Evolutionary conservation across 2,888 invertebrate genomes (phyloP).

Genomic region (Malacosoma neustria): DNA sequence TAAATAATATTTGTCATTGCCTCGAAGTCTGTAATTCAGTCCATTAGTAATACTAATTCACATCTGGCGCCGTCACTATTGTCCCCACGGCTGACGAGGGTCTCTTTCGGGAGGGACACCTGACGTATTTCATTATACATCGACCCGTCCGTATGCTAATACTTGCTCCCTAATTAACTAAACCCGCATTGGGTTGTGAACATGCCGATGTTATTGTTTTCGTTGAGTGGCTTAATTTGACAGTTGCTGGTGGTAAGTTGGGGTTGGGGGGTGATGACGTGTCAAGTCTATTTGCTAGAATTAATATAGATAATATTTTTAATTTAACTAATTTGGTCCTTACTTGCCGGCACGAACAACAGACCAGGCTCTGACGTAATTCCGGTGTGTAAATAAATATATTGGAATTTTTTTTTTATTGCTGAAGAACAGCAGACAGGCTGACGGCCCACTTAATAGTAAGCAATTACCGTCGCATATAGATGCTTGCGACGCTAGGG

Average conservation of each 20-base stretch:
- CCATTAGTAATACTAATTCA: not conserved
- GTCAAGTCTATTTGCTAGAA: too few relatives aligned
- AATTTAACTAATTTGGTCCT: too few relatives aligned
- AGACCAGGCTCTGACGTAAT: too few relatives aligned
- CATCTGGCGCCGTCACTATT: not conserved
- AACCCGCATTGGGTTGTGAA: not conserved
- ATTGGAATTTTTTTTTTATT: too few relatives aligned
- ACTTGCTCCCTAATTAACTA: not conserved
- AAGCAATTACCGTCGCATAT: too few relatives aligned
- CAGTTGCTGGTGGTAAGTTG: not conserved
- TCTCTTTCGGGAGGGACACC: slow-evolving; percentile 3
- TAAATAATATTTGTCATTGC: too few relatives aligned
- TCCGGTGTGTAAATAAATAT: too few relatives aligned
- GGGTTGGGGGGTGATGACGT: not conserved
- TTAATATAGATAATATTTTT: too few relatives aligned
- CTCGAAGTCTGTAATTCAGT: not conserved
- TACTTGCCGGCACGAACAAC: too few relatives aligned
- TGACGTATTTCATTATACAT: slow-evolving; percentile 3
- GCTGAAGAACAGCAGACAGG: too few relatives aligned
- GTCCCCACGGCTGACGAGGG: slow-evolving; percentile 4
- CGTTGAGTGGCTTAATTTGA: not conserved
- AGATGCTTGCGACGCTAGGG: too few relatives aligned
- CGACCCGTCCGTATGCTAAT: slow-evolving; percentile 3
- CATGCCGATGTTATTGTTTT: not conserved
- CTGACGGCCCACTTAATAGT: too few relatives aligned